phyloP scores from a whole-genome alignment of 2,797 vertebrate genomes.

The Arctocebus calabarensis region DNA sequence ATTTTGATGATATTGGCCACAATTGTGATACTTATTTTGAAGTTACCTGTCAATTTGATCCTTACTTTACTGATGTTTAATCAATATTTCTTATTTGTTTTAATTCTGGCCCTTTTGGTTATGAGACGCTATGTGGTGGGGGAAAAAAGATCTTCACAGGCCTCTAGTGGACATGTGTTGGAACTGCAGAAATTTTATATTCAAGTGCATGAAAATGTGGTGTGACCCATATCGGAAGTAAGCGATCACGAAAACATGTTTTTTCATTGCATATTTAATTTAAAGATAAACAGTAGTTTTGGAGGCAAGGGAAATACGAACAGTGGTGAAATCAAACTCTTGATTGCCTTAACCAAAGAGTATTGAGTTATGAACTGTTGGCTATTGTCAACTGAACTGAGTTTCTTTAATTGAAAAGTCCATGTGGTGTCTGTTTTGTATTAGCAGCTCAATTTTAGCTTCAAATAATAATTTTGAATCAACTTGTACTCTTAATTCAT shows the following conservation, averaged over 20 bases:
- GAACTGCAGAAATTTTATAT: slow-evolving; percentile 80
- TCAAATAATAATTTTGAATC: background rate
- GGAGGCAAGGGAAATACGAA: background rate
- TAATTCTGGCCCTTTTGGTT: slow-evolving; percentile 14
- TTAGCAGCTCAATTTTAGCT: background rate
- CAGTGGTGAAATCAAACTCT: background rate
- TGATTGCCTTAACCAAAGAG: background rate
- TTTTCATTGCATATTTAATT: background rate
- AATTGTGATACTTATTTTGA: background rate
- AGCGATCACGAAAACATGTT: background rate
- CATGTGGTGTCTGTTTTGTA: background rate
- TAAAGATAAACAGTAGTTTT: background rate
- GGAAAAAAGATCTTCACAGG: slow-evolving; percentile 85
- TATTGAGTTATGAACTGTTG: background rate
- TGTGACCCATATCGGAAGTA: background rate
- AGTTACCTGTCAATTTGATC: background rate
- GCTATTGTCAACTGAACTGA: background rate
- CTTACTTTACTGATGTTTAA: background rate
- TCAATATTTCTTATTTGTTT: slow-evolving; percentile 44
- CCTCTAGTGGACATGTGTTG: slow-evolving; percentile 85
- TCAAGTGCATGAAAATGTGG: background rate
- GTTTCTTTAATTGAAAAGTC: background rate
- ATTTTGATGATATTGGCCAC: slow-evolving; percentile 12
- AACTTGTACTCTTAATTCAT: background rate
- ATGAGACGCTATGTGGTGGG: background rate